Percentiles rank a stretch among this genome's conserved stretches.
Conservation (phyloP, 1,140 invertebrate species). For the Metaphire vulgaris region DNA sequence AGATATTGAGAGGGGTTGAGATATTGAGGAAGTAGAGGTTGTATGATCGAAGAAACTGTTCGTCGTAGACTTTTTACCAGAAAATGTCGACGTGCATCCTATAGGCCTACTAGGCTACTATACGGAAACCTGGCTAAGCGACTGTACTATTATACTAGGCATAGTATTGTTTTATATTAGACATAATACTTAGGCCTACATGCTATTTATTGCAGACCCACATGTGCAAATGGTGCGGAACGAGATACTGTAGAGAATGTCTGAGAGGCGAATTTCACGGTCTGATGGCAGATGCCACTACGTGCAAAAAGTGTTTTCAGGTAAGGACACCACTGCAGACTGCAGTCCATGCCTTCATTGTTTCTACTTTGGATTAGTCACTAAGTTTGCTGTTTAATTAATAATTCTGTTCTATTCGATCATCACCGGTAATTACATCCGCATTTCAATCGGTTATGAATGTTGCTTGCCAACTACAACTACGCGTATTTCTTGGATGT, state of each 20-base stretch:
- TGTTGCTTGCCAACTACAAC: no score
- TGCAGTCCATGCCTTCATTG: no score
- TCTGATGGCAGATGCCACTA: not conserved
- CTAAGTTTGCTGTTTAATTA: no score
- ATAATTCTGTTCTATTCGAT: no score
- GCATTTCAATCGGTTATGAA: no score
- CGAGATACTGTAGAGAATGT: slow-evolving; percentile 43
- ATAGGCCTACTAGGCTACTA: not conserved
- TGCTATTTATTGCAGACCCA: slow-evolving; percentile 36
- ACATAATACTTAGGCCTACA: not conserved
- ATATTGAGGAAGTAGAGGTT: not conserved
- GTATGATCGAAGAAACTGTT: not conserved
- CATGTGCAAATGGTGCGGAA: slow-evolving; percentile 48
- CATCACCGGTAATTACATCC: no score
- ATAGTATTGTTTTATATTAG: no score
- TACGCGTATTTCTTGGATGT: not conserved
- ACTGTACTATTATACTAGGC: not conserved
- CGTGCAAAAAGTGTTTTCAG: not conserved
- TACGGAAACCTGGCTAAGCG: not conserved
- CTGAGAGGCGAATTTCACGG: slow-evolving; percentile 37
- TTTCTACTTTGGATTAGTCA: no score
- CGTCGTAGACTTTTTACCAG: not conserved
- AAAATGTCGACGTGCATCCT: not conserved
- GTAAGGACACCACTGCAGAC: no score
- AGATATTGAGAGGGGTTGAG: no score